Evolutionary conservation across 2,113 vertebrate species (phyloP).

Genomic region (Semicossyphus pulcher): DNA sequence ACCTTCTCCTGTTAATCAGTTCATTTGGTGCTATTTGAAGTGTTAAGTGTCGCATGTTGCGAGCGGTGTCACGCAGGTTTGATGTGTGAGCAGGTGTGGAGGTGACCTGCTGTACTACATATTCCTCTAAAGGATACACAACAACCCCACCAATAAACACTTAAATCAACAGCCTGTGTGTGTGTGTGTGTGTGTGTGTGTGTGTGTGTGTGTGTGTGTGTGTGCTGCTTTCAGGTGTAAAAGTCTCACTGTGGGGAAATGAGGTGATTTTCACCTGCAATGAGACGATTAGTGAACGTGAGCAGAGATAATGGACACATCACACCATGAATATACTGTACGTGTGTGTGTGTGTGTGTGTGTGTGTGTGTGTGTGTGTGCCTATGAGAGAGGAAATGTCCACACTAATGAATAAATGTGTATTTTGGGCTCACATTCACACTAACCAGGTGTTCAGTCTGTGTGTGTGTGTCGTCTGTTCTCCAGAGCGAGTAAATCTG

Average conservation of each 20-base stretch:
- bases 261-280: slow-evolving; percentile 51
- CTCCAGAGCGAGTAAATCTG: not conserved
- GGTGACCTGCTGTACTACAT: slow-evolving; percentile 44
- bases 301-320: slow-evolving; percentile 32
- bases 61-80: slow-evolving; percentile 21
- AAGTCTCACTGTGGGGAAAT: slow-evolving; percentile 35
- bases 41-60: slow-evolving; percentile 48
- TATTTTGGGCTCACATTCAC: not conserved
- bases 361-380: slow-evolving; percentile 16
- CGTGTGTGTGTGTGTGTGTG: slow-evolving; percentile 20
- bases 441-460: not conserved
- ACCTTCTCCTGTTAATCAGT: slow-evolving; percentile 29
- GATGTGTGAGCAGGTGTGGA: slow-evolving; percentile 40
- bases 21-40: slow-evolving; percentile 49
- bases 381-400: not conserved
- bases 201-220: slow-evolving; percentile 5
- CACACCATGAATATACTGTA: not conserved
- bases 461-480: not conserved
- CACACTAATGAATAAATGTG: not conserved
- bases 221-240: slow-evolving; percentile 58
- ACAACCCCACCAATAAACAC: slow-evolving; percentile 13
- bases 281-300: slow-evolving; percentile 48
- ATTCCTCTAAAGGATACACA: not conserved
- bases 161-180: slow-evolving; percentile 16
- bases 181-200: slow-evolving; percentile 5